Evolutionary conservation across 1,140 invertebrate genomes (phyloP).

Genomic region (Pentalonia nigronervosa): DNA sequence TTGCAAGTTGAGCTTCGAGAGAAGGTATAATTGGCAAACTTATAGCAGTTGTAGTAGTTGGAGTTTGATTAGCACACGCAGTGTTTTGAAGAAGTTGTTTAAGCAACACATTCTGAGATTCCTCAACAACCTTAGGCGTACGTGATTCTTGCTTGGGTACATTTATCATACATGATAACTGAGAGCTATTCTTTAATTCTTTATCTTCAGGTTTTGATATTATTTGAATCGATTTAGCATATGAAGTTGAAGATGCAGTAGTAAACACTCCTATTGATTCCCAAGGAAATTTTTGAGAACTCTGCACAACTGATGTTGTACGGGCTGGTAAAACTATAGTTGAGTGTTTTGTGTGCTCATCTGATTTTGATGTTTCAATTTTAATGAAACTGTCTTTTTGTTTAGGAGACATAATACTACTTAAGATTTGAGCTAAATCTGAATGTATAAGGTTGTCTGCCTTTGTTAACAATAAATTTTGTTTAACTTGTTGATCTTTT

Average conservation of each 20-base stretch:
- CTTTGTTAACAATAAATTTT: slow-evolving; percentile 40
- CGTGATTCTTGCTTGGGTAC: slow-evolving; percentile 20
- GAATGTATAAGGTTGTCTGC: slow-evolving; percentile 45
- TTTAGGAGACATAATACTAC: slow-evolving; percentile 53
- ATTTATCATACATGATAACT: slow-evolving; percentile 29
- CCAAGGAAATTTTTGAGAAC: slow-evolving; percentile 44
- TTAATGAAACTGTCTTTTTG: slow-evolving; percentile 54
- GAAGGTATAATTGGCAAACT: slow-evolving; percentile 71
- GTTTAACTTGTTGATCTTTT: slow-evolving; percentile 51
- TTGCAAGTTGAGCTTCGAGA: slow-evolving; percentile 76
- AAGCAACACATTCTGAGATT: slow-evolving; percentile 87
- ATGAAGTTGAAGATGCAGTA: slow-evolving; percentile 32
- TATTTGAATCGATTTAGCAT: slow-evolving; percentile 53
- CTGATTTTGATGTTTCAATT: slow-evolving; percentile 55
- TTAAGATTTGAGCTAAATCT: slow-evolving; percentile 53
- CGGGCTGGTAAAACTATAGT: slow-evolving; percentile 48
- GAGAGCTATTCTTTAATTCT: slow-evolving; percentile 42
- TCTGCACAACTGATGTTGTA: slow-evolving; percentile 48
- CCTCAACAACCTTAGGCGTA: slow-evolving; percentile 65
- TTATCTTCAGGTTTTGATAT: slow-evolving; percentile 50
- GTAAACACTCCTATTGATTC: slow-evolving; percentile 30
- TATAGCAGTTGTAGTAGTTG: slow-evolving; percentile 63
- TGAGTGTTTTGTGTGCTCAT: slow-evolving; percentile 45
- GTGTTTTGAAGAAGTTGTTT: slow-evolving; percentile 90
- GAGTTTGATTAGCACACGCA: slow-evolving; percentile 69